Base-by-base conservation (phyloP, 2,113 vertebrate genomes). In the Manacus vitellinus region DNA sequence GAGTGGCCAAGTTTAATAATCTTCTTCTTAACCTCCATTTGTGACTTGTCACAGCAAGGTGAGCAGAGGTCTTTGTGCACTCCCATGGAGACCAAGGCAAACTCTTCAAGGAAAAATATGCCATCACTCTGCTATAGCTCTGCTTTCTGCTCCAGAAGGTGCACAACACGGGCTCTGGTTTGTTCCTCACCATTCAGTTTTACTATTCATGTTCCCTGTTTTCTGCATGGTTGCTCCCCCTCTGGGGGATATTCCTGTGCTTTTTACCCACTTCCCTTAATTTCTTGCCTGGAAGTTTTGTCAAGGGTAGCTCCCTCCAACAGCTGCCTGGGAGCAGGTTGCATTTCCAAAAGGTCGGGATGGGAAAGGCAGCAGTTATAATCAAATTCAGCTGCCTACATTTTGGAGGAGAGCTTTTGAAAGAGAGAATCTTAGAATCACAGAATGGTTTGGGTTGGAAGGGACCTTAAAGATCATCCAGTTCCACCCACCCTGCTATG, bases 111-210 rank as follows among this genome's bases (percentile, higher is more conserved):
- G 31, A 11, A 59, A 72, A 77, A 61, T 41, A 8, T 83, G 47
- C 19, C 41, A 21, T 3, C 3, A 1, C 13, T 41, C 10, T 47
- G 25, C 30, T 33, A 28, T 3, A 66, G 62, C 37, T 91, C 35
- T 72, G 35, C 54, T 59, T 12, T 79, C 47, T 90, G 47, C 66
- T 35, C 43, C 75, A 83, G 56, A 54, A 49, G 54, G 71, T 73
- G 30, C 71, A 46, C 0, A 0, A 46, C 35, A 18, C 0, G 0
- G 30, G 33, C 28, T 70, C n/a, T 77, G 62, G 5, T 21, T 77
- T 74, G 9, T 49, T 82, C 41, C 54, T 90, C 67, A 17, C 37
- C 1, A 1, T 47, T 35, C 28, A 22, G 18, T 44, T 88, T 81
- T 72, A 41, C 17, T 88, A 1, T 44, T 52, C 43, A 8, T 30